phyloP scores from a whole-genome alignment of 2,113 vertebrate species.

The Stegostoma tigrinum region DNA sequence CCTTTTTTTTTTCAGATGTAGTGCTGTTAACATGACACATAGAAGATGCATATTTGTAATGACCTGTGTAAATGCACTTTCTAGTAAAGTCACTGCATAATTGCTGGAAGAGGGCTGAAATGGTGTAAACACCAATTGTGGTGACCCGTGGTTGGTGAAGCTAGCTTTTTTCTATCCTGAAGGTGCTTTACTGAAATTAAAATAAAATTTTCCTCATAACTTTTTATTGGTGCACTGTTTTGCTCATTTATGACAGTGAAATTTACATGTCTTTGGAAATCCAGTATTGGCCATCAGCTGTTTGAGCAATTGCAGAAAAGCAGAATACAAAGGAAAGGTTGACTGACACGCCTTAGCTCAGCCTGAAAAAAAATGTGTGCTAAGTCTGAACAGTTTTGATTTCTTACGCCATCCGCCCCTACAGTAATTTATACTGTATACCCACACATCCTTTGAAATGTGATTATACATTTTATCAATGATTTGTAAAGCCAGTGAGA shows the following conservation, averaged over 20 bases:
- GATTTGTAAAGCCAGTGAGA: not conserved
- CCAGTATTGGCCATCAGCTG: not conserved
- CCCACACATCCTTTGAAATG: not conserved
- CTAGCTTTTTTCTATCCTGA: not conserved
- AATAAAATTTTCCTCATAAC: not conserved
- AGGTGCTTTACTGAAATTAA: not conserved
- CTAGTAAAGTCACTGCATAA: not conserved
- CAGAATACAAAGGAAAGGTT: not conserved
- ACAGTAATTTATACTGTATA: not conserved
- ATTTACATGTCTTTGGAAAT: not conserved
- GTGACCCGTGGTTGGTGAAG: not conserved
- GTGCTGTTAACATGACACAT: not conserved
- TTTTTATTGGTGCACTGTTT: not conserved
- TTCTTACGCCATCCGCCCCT: not conserved
- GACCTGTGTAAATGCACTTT: not conserved
- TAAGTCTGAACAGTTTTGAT: not conserved
- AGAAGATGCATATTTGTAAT: not conserved
- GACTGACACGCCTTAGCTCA: not conserved
- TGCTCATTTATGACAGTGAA: not conserved
- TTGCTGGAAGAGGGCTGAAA: not conserved
- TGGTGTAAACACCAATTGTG: not conserved
- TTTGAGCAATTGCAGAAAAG: not conserved
- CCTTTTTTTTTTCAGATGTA: not conserved
- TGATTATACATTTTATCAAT: not conserved
- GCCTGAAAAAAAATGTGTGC: not conserved